Percentiles rank a stretch among this genome's conserved stretches.
These are phyloP conservation scores for Acanthurus tractus DNA, from an alignment of 2,797 vertebrate genomes.

Conservation along the genomic window DNA sequence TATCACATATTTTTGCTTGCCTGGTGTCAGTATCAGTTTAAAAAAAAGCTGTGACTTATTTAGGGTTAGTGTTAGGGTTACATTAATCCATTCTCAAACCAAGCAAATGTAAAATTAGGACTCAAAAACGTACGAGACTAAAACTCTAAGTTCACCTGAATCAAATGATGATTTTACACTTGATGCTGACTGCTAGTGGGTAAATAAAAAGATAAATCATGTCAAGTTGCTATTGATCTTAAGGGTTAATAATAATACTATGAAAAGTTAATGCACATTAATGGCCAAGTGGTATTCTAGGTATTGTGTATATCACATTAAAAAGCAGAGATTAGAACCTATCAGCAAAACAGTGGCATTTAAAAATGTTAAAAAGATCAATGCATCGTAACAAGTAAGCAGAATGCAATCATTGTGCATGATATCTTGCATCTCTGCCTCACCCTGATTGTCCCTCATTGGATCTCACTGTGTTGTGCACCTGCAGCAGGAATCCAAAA, in stretches of 20 bases:
- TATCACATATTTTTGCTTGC: too few relatives aligned
- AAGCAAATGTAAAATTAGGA: too few relatives aligned
- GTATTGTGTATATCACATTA: not conserved
- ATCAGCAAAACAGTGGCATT: not conserved
- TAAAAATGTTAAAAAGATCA: not conserved
- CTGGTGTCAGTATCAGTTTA: too few relatives aligned
- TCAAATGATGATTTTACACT: too few relatives aligned
- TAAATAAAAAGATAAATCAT: too few relatives aligned
- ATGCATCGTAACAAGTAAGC: not conserved
- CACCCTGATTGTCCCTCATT: slow-evolving; percentile 29
- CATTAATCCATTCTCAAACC: too few relatives aligned
- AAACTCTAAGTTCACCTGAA: too few relatives aligned
- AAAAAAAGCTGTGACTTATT: too few relatives aligned
- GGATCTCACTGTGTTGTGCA: slow-evolving; percentile 59
- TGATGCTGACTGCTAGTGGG: too few relatives aligned
- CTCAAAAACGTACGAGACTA: too few relatives aligned
- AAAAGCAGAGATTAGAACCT: not conserved
- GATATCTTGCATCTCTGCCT: not conserved
- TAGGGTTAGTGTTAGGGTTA: too few relatives aligned
- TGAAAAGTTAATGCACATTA: not conserved
- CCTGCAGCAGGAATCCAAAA: slow-evolving; percentile 68
- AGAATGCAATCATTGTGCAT: not conserved
- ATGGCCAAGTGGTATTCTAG: not conserved
- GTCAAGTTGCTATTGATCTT: too few relatives aligned
- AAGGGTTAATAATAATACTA: not conserved